Evolutionary conservation across 2,888 invertebrate species (phyloP).

Genomic region (Diabrotica balteata): DNA sequence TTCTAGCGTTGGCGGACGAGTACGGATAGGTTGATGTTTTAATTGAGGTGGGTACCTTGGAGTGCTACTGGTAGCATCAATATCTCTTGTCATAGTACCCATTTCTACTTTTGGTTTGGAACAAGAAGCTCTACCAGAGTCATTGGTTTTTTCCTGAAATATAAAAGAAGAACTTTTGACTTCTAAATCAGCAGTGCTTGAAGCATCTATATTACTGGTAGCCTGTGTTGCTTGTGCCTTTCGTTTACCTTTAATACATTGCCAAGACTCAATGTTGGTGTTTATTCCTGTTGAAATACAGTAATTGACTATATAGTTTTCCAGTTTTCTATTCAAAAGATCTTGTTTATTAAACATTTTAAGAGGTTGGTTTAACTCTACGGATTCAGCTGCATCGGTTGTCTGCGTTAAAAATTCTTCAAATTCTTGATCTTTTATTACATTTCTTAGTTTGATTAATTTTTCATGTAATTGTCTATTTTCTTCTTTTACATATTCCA

Average conservation of each 20-base stretch:
- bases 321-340: slow-evolving; percentile 15
- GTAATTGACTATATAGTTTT: slow-evolving; percentile 6
- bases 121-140: not conserved
- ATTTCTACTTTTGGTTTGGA: not conserved
- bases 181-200: not conserved
- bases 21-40: not conserved
- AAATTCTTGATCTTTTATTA: slow-evolving; percentile 47
- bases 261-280: not conserved
- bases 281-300: slow-evolving; percentile 1
- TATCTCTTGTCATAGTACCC: not conserved
- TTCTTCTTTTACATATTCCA: slow-evolving; percentile 39
- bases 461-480: slow-evolving; percentile 37
- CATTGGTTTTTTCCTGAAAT: not conserved
- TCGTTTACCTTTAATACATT: not conserved
- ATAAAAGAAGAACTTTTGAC: slow-evolving; percentile 2
- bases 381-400: slow-evolving; percentile 51
- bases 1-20: not conserved
- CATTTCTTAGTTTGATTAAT: slow-evolving; percentile 24
- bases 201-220: not conserved
- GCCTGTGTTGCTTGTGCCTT: not conserved
- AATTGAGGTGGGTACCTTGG: no score
- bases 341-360: slow-evolving; percentile 45
- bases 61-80: not conserved
- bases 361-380: slow-evolving; percentile 50
- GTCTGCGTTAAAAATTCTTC: slow-evolving; percentile 53